Evolutionary conservation across 2,113 vertebrate species (phyloP).

Genomic region (Amphiprion ocellaris): DNA sequence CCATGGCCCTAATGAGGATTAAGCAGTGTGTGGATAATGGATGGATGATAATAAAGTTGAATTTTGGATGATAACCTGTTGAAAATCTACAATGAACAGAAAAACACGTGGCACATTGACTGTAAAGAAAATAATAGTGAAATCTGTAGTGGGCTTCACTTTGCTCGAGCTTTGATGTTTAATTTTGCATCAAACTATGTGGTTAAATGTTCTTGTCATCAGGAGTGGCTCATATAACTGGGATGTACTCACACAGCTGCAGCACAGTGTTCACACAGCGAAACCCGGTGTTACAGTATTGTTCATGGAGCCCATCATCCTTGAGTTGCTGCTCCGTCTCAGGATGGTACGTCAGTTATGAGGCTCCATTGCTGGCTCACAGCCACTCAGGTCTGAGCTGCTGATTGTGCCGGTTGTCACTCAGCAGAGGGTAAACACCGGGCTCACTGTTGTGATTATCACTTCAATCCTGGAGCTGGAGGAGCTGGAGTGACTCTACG

Average conservation of each 20-base stretch:
- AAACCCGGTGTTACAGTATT: background rate
- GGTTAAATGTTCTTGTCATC: background rate
- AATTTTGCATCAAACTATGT: background rate
- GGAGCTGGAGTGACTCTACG: slow-evolving; percentile 11
- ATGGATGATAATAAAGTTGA: too few relatives aligned
- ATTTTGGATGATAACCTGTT: too few relatives aligned
- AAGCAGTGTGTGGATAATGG: too few relatives aligned
- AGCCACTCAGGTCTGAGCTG: slow-evolving; percentile 33
- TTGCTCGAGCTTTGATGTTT: too few relatives aligned
- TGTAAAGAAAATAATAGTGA: background rate
- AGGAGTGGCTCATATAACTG: background rate
- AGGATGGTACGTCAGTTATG: background rate
- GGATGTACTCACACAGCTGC: background rate
- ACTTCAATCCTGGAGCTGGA: slow-evolving; percentile 27
- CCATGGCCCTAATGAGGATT: too few relatives aligned
- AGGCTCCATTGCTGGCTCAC: slow-evolving; percentile 24
- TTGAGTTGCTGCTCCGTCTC: slow-evolving; percentile 33
- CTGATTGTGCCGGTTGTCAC: slow-evolving; percentile 59
- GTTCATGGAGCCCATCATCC: background rate
- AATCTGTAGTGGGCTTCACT: background rate
- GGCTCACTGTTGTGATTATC: slow-evolving; percentile 45
- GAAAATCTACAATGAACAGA: background rate
- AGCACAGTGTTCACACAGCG: background rate
- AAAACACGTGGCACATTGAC: background rate
- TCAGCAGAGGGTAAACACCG: slow-evolving; percentile 57